phyloP scores from a whole-genome alignment of 2,888 invertebrate genomes.

The Ferrisia virgata region DNA sequence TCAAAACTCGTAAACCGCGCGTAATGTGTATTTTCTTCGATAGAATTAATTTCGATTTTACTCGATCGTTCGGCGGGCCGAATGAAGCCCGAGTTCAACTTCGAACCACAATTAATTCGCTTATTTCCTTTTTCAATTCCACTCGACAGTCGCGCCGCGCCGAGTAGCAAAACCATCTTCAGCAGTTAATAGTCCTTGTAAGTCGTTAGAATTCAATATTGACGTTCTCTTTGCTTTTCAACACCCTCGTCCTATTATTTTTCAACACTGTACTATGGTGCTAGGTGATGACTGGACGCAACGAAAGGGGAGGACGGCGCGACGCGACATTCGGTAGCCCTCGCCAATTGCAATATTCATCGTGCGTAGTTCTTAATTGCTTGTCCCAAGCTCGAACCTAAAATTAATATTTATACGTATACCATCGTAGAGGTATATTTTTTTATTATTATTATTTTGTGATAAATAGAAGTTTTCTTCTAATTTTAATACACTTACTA shows the following conservation, averaged over 20 bases:
- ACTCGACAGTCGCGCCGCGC: background rate
- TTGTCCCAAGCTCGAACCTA: background rate
- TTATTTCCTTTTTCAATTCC: conserved; percentile 15
- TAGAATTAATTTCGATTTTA: background rate
- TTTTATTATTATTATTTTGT: no score
- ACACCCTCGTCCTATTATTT: background rate
- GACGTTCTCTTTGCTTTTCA: background rate
- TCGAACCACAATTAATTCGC: background rate
- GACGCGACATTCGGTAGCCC: background rate
- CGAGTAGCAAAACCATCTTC: conserved; percentile 4
- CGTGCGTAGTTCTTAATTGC: background rate
- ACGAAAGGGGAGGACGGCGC: no score
- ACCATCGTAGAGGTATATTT: no score
- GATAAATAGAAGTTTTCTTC: no score
- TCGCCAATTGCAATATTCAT: background rate
- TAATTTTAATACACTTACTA: no score
- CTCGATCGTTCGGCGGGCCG: background rate
- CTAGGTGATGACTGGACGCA: no score
- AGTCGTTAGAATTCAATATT: conserved; percentile 11
- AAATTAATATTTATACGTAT: background rate
- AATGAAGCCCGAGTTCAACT: background rate
- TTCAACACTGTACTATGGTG: no score
- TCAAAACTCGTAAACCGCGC: background rate
- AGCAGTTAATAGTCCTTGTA: conserved; percentile 6
- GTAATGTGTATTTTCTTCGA: background rate